Percentiles rank a stretch among this genome's conserved stretches.
phyloP scores from a whole-genome alignment of 2,113 vertebrate genomes.

The Picathartes gymnocephalus region DNA sequence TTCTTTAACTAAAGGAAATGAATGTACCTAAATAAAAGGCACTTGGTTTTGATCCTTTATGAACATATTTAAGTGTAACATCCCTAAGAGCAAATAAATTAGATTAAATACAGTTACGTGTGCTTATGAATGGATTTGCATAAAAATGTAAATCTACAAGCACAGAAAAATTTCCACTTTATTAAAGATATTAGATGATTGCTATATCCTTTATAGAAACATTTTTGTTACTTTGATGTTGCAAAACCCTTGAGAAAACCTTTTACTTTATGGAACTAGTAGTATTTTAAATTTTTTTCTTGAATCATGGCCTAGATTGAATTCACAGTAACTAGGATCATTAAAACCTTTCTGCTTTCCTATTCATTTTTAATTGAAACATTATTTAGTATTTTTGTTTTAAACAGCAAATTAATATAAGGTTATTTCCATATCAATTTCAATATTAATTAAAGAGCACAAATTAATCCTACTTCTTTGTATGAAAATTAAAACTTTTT shows the following conservation, averaged over 20 bases:
- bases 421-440: neutral
- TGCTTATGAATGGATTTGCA: neutral
- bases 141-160: neutral
- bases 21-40: neutral
- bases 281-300: neutral
- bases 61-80: neutral
- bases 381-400: neutral
- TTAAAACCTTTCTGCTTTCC: neutral
- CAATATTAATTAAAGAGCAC: neutral
- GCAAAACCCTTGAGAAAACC: neutral
- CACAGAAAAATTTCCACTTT: neutral
- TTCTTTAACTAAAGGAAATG: neutral
- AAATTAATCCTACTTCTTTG: neutral
- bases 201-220: neutral
- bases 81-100: neutral
- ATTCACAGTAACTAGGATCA: neutral
- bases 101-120: neutral
- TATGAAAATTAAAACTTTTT: neutral
- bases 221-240: neutral
- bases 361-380: neutral
- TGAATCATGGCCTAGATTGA: neutral
- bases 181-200: neutral
- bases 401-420: neutral
- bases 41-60: neutral
- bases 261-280: neutral